Conservation (phyloP, 1,140 invertebrate genomes). For the Drosophila eugracilis region DNA sequence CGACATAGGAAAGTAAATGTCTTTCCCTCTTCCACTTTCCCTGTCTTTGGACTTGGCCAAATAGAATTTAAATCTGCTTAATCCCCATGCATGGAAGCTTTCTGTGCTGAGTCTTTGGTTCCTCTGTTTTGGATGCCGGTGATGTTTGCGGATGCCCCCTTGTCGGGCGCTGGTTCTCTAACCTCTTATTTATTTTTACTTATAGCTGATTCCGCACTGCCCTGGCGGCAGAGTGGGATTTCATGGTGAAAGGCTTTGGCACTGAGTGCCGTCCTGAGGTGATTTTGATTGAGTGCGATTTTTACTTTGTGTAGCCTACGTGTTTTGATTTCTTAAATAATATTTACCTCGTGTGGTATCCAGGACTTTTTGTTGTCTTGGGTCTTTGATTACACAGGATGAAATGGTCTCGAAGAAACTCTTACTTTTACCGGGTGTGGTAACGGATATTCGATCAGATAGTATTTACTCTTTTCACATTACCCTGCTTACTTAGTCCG, state of each 20-base stretch:
- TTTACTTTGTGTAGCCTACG: conserved; percentile 77
- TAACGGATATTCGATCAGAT: conserved; percentile 71
- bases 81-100: conserved; percentile 78
- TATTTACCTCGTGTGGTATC: conserved; percentile 69
- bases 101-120: conserved; percentile 52
- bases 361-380: conserved; percentile 62
- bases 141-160: conserved; percentile 12
- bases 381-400: conserved; percentile 49
- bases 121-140: conserved; percentile 6
- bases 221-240: conserved; percentile 31
- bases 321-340: conserved; percentile 80
- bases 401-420: conserved; percentile 18
- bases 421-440: conserved; percentile 5
- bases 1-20: no score
- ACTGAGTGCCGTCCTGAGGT: conserved; percentile 59
- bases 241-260: conserved; percentile 60
- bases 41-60: conserved; percentile 31
- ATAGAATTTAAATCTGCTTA: conserved; percentile 83
- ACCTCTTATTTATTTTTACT: conserved; percentile 66
- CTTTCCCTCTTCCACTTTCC: no score
- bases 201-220: conserved; percentile 21
- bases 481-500: conserved; percentile 34
- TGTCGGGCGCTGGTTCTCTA: conserved; percentile 1
- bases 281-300: conserved; percentile 82
- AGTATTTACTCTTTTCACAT: conserved; percentile 60